phyloP scores from a whole-genome alignment of 2,797 vertebrate species.

The Gymnodraco acuticeps region DNA sequence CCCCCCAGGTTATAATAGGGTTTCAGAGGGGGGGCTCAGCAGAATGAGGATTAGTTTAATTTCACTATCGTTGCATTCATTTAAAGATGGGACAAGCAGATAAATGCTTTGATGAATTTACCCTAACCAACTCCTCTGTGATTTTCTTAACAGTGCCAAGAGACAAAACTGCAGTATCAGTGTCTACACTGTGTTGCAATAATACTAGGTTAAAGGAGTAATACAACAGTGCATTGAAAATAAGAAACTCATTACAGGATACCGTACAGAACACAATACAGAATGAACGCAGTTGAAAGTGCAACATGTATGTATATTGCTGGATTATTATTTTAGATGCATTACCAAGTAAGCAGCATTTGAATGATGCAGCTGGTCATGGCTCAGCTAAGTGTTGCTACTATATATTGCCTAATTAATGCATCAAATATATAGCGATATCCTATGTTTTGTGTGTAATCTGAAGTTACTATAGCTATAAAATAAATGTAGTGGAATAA shows the following conservation, averaged over 20 bases:
- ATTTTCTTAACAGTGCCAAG: constrained; percentile 6
- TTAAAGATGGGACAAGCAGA: constrained; percentile 40
- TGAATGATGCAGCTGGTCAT: background rate
- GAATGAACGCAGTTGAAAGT: too few relatives aligned
- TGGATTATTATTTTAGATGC: background rate
- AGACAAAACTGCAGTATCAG: background rate
- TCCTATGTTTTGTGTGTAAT: too few relatives aligned
- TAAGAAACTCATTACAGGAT: background rate
- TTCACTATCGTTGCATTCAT: constrained; percentile 46
- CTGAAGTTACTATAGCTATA: background rate
- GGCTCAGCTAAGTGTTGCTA: background rate
- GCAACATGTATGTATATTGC: too few relatives aligned
- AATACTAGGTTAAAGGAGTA: background rate
- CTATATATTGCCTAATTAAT: background rate
- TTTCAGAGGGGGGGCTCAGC: constrained; percentile 50
- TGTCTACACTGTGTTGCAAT: background rate
- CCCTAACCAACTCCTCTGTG: constrained; percentile 5
- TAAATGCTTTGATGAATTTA: constrained; percentile 35
- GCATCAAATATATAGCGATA: too few relatives aligned
- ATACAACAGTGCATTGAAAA: background rate
- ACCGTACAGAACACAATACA: too few relatives aligned
- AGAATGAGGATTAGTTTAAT: constrained; percentile 62
- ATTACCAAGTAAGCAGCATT: background rate
- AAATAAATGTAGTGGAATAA: background rate
- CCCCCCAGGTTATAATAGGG: constrained; percentile 45